Base-by-base conservation (phyloP, 2,113 vertebrate genomes). In the Nothocercus nigrocapillus region DNA sequence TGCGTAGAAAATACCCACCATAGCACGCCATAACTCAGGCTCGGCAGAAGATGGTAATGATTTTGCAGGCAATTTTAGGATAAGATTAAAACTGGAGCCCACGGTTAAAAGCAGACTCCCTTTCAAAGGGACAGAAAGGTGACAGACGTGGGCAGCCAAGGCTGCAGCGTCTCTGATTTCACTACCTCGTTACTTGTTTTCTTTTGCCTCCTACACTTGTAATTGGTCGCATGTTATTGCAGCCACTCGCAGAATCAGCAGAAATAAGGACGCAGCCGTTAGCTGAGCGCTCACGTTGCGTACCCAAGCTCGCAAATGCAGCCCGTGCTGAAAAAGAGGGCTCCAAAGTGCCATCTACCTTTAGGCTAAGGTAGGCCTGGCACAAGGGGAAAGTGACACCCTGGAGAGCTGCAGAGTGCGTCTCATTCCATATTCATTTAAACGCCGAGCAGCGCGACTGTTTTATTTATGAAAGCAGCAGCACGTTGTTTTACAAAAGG, bases 381-480 rank as follows among this genome's bases (percentile, higher is more conserved):
- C 59, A 82, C 80, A n/a, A 70, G 76, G 93, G 92, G 64, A 95
- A 96, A 97, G 45, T 62, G 92, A 96, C 95, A 87, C 72, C 90
- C 72, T 27, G 96, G 83, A 38, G 59, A 51, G 89, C 64, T 68
- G 95, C 88, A 78, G 85, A 78, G 67, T 79, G 92, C 62, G 87
- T 86, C 96, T 96, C 94, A 94, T 88, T 93, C 88, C 91, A 82
- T 44, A 87, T 88, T 63, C 95, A 92, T 84, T 77, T 68, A 93
- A 91, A 88, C 59, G 83, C 82, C 75, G 76, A 20, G 59, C 90
- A 38, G 78, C 92, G 84, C 80, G 92, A 53, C 95, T 88, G 88
- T 61, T 95, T 90, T 75, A 92, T 92, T 97, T 97, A 95, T 93
- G 89, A 95, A 95, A 93, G 94, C 95, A 91, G 96, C 93, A 90